Base-by-base conservation (phyloP, 2,113 vertebrate genomes). In the Gyps fulvus region DNA sequence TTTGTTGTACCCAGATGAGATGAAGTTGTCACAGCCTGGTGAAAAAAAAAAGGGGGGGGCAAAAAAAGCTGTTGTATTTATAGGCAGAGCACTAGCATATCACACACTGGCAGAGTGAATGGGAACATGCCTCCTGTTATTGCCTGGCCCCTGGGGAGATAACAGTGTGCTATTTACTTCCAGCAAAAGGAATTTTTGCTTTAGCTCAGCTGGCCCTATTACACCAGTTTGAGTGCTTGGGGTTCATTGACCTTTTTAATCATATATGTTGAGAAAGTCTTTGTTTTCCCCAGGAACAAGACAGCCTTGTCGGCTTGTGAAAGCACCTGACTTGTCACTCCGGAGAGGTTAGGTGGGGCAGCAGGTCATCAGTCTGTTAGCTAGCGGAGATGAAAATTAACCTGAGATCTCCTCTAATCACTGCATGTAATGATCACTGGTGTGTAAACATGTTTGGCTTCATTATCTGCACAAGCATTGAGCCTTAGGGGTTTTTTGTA, bases 341-440 rank as follows among this genome's bases (percentile, higher is more conserved):
- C 4, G 2, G 65, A 89, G 94, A 93, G 92, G 80, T 96, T 87
- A 93, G 93, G 54, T 93, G 90, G 95, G 90, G 90, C 95, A 91
- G 92, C 93, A 93, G 69, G 82, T 93, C 93, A 95, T 94, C 97
- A 94, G 12, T 71, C 88, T 97, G 94, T 96, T 97, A 91, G 92
- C 87, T 90, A 50, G 88, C 45, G 15, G 63, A 96, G 94, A 93
- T 97, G 97, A 98, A 97, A 98, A 98, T 97, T 95, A 98, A 96
- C 97, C 90, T 79, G 22, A 85, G 72, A 91, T 78, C 72, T 83
- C 66, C 67, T 95, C 87, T 97, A 95, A 97, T 96, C 95, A 78
- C 91, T 54, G 43, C 40, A 7, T 81, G 89, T 92, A 90, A 85
- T 86, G 91, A 96, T 94, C 94, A 89, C 89, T 80, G 49, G 43